Evolutionary conservation across 2,797 vertebrate species (phyloP).

Genomic region (Coregonus suidteri): DNA sequence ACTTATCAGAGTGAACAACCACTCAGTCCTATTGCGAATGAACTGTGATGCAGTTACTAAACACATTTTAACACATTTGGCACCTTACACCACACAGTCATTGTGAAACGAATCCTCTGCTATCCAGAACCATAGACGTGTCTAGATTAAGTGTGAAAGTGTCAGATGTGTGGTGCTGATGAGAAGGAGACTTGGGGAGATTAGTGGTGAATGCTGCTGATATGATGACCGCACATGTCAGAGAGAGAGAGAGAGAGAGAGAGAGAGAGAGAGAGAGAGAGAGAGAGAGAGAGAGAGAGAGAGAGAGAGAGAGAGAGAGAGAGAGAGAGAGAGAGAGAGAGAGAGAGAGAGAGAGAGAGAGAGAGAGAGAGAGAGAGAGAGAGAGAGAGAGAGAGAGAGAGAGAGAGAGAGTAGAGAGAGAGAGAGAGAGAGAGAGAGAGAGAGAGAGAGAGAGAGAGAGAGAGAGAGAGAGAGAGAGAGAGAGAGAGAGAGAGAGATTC

Average conservation of each 20-base stretch:
- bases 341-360: no score
- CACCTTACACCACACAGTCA: background rate
- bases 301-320: background rate
- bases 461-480: background rate
- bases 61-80: slow-evolving; percentile 10
- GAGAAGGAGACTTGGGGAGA: slow-evolving; percentile 12
- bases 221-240: background rate
- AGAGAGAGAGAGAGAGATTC: background rate
- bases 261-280: background rate
- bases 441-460: no score
- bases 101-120: slow-evolving; percentile 8
- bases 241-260: background rate
- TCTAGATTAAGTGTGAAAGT: background rate
- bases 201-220: slow-evolving; percentile 3
- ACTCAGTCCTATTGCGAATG: background rate
- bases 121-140: background rate
- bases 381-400: background rate
- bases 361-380: background rate
- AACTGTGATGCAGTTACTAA: slow-evolving; percentile 13
- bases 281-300: no score
- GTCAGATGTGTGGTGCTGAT: slow-evolving; percentile 24
- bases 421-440: no score
- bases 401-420: background rate
- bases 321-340: no score
- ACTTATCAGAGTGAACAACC: background rate